Percentiles rank a stretch among this genome's conserved stretches.
phyloP scores from a whole-genome alignment of 2,113 vertebrate species.

The Thinocorus orbignyianus region DNA sequence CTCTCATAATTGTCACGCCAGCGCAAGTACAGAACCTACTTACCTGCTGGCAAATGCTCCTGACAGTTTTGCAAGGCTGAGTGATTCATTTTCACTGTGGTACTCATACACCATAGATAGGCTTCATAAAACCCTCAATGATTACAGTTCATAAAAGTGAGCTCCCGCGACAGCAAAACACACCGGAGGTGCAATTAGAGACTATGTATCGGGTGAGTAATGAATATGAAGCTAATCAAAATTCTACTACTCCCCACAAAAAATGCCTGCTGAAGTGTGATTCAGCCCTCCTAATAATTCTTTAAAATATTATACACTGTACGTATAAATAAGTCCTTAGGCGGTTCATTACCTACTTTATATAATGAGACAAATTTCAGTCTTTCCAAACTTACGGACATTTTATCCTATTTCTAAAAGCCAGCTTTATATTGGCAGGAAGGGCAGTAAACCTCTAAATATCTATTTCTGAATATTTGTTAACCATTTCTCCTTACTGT shows the following conservation, averaged over 20 bases:
- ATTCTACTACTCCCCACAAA: constrained; percentile 60
- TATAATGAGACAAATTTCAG: not conserved
- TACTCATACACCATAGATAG: constrained; percentile 61
- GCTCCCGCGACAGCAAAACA: constrained; percentile 66
- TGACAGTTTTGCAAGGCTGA: constrained; percentile 37
- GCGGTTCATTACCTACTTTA: not conserved
- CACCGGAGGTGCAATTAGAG: constrained; percentile 60
- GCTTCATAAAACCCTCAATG: constrained; percentile 75
- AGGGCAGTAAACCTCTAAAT: not conserved
- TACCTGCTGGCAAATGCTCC: not conserved
- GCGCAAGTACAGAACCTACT: constrained; percentile 27
- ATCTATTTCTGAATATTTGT: not conserved
- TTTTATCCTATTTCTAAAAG: not conserved
- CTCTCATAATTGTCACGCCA: not conserved
- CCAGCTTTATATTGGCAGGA: not conserved
- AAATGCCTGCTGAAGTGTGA: constrained; percentile 49
- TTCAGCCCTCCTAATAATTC: constrained; percentile 24
- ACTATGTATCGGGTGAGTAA: constrained; percentile 63
- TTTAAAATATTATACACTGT: constrained; percentile 50
- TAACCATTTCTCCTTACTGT: not conserved
- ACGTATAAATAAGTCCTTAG: not conserved
- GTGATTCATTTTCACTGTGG: constrained; percentile 64
- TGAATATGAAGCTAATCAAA: constrained; percentile 73
- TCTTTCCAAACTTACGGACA: not conserved
- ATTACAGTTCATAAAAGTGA: constrained; percentile 69